Percentiles rank a stretch among this genome's conserved stretches.
phyloP scores from a whole-genome alignment of 2,797 vertebrate species.

The Catharus ustulatus region DNA sequence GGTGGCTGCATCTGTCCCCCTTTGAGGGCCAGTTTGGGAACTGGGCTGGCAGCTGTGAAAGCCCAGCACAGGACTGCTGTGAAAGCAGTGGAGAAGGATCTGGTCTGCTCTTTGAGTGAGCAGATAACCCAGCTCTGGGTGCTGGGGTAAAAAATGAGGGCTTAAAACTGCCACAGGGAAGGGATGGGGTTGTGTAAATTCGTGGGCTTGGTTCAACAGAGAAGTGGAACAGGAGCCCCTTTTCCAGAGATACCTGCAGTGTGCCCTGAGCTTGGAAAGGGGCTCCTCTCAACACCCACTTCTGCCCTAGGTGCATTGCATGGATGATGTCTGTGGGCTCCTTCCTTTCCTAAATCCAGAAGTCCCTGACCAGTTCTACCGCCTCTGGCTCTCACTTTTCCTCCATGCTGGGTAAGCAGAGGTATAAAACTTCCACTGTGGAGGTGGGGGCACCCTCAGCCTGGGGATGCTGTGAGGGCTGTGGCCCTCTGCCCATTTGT shows the following conservation, averaged over 20 bases:
- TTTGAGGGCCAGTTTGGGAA: background rate
- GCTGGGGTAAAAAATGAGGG: background rate
- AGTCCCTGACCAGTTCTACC: constrained; percentile 97
- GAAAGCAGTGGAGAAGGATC: background rate
- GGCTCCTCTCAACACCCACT: background rate
- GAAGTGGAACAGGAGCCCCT: background rate
- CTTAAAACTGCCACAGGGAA: background rate
- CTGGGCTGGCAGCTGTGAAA: background rate
- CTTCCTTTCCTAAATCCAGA: constrained; percentile 97
- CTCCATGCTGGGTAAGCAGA: constrained; percentile 92
- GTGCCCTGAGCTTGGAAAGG: background rate
- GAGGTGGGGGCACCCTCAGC: background rate
- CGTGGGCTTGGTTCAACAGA: background rate
- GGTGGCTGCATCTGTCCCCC: background rate
- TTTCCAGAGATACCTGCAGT: background rate
- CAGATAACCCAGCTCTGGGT: background rate
- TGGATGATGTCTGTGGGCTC: constrained; percentile 96
- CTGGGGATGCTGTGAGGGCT: background rate
- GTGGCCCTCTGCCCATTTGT: background rate
- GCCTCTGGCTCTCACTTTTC: constrained; percentile 96
- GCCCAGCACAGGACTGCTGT: background rate
- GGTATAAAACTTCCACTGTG: background rate
- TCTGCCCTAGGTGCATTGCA: constrained; percentile 90
- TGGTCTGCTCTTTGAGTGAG: fast-evolving
- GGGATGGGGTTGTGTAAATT: fast-evolving